A percentile compares a stretch with the other conserved stretches of the same genome.
These are phyloP conservation scores for Melanerpes aurifrons DNA, from an alignment of 2,113 vertebrate species.

Conservation along the genomic window DNA sequence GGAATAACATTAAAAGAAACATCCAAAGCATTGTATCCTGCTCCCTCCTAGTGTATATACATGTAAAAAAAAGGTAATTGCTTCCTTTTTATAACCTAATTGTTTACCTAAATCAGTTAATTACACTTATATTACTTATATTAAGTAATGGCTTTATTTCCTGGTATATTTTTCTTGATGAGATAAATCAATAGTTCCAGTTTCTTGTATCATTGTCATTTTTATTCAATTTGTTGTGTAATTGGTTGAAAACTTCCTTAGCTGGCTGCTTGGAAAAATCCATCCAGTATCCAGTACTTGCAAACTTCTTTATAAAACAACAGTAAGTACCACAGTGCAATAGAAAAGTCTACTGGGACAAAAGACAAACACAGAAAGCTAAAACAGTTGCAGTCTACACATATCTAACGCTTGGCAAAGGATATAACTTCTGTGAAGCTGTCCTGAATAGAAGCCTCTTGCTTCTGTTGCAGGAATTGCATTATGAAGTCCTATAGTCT, in stretches of 20 bases:
- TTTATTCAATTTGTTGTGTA: conserved; percentile 52
- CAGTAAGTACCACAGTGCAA: not conserved
- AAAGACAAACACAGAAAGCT: not conserved
- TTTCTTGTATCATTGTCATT: conserved; percentile 19
- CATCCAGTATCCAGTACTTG: not conserved
- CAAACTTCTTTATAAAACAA: conserved; percentile 17
- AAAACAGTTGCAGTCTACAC: not conserved
- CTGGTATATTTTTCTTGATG: conserved; percentile 22
- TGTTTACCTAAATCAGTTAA: conserved; percentile 47
- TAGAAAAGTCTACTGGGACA: not conserved
- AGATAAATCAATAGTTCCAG: not conserved
- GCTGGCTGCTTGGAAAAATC: not conserved
- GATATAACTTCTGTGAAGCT: not conserved
- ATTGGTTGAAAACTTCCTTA: conserved; percentile 43
- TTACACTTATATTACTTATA: not conserved
- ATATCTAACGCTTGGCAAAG: not conserved
- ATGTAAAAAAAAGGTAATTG: not conserved
- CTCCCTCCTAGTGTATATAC: not conserved
- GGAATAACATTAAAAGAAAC: not conserved
- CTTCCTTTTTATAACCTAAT: conserved; percentile 23
- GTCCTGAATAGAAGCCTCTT: not conserved
- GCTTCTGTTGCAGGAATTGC: not conserved
- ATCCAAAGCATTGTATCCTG: not conserved
- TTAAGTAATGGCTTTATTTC: conserved; percentile 59
- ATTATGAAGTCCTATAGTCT: not conserved